These are phyloP conservation scores for Notodonta ziczac DNA, from an alignment of 2,888 invertebrate genomes.

Conservation along the genomic window DNA sequence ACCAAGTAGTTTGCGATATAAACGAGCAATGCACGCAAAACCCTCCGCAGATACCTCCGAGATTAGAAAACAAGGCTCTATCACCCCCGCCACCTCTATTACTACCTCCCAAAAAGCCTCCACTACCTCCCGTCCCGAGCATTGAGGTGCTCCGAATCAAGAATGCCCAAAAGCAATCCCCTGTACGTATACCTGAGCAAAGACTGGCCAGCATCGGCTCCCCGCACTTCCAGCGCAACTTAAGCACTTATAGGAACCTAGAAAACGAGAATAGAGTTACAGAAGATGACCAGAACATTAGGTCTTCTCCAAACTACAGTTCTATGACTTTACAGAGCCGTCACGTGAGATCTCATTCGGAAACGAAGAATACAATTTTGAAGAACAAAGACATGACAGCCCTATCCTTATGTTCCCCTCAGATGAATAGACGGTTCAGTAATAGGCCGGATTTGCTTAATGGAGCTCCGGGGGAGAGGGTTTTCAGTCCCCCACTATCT, in stretches of 20 bases:
- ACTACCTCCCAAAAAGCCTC: conserved; percentile 89
- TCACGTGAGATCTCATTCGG: conserved; percentile 77
- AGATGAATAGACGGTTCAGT: conserved; percentile 80
- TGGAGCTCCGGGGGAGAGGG: conserved; percentile 71
- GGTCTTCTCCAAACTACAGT: conserved; percentile 66
- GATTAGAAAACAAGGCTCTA: conserved; percentile 67
- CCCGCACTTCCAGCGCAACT: conserved; percentile 86
- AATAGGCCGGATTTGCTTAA: conserved; percentile 74
- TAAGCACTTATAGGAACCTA: conserved; percentile 84
- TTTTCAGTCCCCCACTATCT: conserved; percentile 68
- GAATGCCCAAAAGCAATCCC: conserved; percentile 75
- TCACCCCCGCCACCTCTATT: conserved; percentile 82
- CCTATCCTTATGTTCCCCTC: conserved; percentile 82
- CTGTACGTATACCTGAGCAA: conserved; percentile 72
- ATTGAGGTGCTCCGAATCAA: conserved; percentile 85
- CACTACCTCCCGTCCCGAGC: conserved; percentile 88
- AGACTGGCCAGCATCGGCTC: conserved; percentile 87
- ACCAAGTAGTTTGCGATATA: conserved; percentile 75
- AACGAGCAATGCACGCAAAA: conserved; percentile 65
- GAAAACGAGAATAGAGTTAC: conserved; percentile 76
- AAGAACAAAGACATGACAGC: conserved; percentile 77
- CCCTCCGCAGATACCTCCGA: conserved; percentile 84
- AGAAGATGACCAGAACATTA: conserved; percentile 65
- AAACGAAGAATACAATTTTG: conserved; percentile 76
- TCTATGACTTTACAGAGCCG: conserved; percentile 75